Evolutionary conservation across 2,797 vertebrate genomes (phyloP).

Genomic region (Sebastes trivittatus): DNA sequence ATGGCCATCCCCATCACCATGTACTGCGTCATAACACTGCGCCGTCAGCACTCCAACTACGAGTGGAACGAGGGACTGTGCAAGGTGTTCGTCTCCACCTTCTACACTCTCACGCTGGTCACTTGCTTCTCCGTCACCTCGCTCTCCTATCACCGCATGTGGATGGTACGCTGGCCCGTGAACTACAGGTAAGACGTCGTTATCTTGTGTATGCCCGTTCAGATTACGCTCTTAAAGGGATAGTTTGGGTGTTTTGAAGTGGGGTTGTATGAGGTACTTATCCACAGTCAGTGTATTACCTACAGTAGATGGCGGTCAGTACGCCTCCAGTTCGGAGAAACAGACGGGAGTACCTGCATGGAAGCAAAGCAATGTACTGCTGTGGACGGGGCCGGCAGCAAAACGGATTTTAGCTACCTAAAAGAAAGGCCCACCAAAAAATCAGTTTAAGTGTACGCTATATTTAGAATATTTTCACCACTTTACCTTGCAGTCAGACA

Average conservation of each 20-base stretch:
- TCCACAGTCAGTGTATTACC: no score
- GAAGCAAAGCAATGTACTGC: no score
- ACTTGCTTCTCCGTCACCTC: constrained; percentile 96
- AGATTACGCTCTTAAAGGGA: background rate
- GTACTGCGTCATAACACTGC: constrained; percentile 91
- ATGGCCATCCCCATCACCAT: constrained; percentile 92
- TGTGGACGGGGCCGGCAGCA: no score
- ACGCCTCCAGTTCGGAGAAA: no score
- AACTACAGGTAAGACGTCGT: constrained; percentile 87
- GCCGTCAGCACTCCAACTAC: constrained; percentile 87
- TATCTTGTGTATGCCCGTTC: background rate
- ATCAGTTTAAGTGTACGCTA: no score
- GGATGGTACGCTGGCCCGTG: constrained; percentile 97
- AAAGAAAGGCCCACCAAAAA: no score
- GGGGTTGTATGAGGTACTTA: no score
- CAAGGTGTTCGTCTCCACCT: constrained; percentile 95
- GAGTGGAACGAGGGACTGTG: constrained; percentile 96
- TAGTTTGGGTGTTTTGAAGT: background rate
- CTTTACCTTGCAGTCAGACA: no score
- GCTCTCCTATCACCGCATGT: constrained; percentile 96
- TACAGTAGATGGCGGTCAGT: no score
- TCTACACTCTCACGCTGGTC: constrained; percentile 94
- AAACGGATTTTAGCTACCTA: no score
- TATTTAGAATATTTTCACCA: no score
- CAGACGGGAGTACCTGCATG: no score